Conservation (phyloP, 2,797 vertebrate genomes). For the Acropternis orthonyx region DNA sequence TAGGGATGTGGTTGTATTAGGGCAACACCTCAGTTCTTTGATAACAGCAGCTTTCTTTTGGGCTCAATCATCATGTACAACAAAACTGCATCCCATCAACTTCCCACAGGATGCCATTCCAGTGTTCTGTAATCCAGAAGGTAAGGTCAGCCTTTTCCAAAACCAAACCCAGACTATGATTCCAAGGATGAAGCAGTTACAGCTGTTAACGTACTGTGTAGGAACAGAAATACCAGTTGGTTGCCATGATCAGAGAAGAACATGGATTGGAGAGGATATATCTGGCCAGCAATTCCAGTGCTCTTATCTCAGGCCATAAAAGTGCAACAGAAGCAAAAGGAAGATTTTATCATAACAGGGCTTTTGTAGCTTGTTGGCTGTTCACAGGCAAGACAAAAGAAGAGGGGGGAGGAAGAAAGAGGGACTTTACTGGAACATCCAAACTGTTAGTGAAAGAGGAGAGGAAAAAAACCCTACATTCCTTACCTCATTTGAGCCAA, state of each 20-base stretch:
- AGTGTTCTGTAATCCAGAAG: background rate
- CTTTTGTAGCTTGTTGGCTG: background rate
- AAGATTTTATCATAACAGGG: background rate
- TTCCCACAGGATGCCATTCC: background rate
- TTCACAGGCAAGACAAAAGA: constrained; percentile 10
- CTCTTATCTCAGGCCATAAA: background rate
- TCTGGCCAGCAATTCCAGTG: background rate
- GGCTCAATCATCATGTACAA: background rate
- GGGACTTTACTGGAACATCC: background rate
- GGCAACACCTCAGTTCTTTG: background rate
- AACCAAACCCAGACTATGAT: background rate
- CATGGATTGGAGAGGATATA: background rate
- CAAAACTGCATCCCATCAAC: background rate
- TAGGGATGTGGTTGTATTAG: background rate
- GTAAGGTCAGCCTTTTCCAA: background rate
- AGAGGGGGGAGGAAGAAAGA: background rate
- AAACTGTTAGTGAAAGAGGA: background rate
- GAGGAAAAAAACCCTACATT: background rate
- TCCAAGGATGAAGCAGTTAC: background rate
- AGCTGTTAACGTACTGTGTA: background rate
- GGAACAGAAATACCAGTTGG: background rate
- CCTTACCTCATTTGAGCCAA: constrained; percentile 4
- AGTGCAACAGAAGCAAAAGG: background rate
- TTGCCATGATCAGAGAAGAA: background rate
- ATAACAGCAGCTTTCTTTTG: background rate